Conservation (phyloP, 2,888 invertebrate species). For the Pandemis corylana region DNA sequence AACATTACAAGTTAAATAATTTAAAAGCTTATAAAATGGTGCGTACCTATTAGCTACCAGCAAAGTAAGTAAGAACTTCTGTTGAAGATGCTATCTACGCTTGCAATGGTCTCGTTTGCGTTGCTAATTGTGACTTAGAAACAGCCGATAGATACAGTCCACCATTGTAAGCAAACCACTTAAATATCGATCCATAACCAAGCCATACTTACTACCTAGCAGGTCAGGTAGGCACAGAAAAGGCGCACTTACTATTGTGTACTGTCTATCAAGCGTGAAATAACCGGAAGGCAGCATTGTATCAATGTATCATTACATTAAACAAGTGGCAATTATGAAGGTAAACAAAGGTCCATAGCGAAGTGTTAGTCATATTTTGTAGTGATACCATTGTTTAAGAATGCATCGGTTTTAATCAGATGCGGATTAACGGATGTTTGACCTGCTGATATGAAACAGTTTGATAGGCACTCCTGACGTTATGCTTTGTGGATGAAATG, state of each 20-base stretch:
- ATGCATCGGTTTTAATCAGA: conserved; percentile 10
- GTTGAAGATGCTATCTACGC: neutral
- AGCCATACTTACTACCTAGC: neutral
- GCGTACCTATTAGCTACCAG: too few relatives aligned
- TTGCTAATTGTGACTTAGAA: neutral
- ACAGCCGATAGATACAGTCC: neutral
- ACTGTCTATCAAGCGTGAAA: conserved; percentile 27
- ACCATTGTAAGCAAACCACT: conserved; percentile 4
- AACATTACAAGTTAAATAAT: too few relatives aligned
- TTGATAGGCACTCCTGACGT: neutral
- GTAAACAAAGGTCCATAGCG: conserved; percentile 13
- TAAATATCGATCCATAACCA: conserved; percentile 21
- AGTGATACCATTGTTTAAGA: conserved; percentile 25
- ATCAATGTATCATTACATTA: conserved; percentile 22
- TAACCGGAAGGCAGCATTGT: conserved; percentile 14
- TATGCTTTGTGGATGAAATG: too few relatives aligned
- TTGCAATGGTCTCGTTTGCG: neutral
- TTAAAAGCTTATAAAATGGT: too few relatives aligned
- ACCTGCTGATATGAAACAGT: neutral
- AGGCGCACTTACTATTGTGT: conserved; percentile 17
- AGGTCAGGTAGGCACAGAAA: neutral
- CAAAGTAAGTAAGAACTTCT: neutral
- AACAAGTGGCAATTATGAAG: conserved; percentile 22
- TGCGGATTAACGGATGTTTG: neutral
- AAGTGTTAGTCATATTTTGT: conserved; percentile 18